Evolutionary conservation across 2,113 vertebrate genomes (phyloP).

Genomic region (Hemiscyllium ocellatum): DNA sequence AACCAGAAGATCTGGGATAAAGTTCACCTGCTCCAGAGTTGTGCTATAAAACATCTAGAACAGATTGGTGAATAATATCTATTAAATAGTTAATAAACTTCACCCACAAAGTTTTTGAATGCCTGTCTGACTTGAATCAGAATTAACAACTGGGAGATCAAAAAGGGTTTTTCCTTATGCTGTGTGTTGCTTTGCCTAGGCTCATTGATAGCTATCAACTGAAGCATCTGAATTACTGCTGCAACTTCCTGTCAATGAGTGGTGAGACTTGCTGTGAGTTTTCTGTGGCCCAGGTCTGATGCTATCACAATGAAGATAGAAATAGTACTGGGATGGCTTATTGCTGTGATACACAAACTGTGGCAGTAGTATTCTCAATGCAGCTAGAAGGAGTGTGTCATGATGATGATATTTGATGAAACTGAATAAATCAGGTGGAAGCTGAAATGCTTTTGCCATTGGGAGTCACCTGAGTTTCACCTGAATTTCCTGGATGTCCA

Average conservation of each 20-base stretch:
- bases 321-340: not conserved
- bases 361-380: not conserved
- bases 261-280: not conserved
- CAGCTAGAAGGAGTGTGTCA: not conserved
- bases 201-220: not conserved
- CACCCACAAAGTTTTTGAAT: too few species aligned
- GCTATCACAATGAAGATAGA: not conserved
- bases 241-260: not conserved
- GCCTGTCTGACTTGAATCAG: too few species aligned
- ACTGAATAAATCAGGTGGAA: not conserved
- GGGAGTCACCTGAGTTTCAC: not conserved
- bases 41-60: too few species aligned
- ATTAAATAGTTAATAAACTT: too few species aligned
- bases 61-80: too few species aligned
- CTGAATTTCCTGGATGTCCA: not conserved
- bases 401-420: not conserved
- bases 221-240: not conserved
- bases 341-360: not conserved
- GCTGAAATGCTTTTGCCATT: not conserved
- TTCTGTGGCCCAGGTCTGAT: too few species aligned
- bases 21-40: too few species aligned
- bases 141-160: not conserved
- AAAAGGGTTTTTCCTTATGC: not conserved
- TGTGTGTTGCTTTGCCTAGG: not conserved
- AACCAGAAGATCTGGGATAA: too few species aligned